Conservation (phyloP, 2,888 invertebrate species). For the Eugnorisma glareosa region DNA sequence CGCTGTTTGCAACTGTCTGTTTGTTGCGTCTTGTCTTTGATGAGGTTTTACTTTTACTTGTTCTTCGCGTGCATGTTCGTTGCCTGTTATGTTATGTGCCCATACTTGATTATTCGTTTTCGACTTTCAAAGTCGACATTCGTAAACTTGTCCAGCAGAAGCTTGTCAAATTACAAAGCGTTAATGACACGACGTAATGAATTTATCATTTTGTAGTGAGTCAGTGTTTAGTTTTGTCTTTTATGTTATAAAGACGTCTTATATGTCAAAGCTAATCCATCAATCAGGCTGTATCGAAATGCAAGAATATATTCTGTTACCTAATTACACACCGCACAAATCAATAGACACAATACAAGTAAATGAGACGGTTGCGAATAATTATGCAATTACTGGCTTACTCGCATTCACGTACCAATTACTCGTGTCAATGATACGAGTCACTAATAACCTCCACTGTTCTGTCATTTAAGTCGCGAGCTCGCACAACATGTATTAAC, state of each 20-base stretch:
- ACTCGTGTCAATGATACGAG: constrained; percentile 68
- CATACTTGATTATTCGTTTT: constrained; percentile 5
- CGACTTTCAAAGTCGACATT: constrained; percentile 5
- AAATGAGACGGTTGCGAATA: constrained; percentile 65
- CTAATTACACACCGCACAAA: constrained; percentile 54
- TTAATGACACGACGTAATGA: background rate
- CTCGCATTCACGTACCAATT: constrained; percentile 71
- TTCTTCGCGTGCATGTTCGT: constrained; percentile 25
- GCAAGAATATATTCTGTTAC: constrained; percentile 50
- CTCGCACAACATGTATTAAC: constrained; percentile 74
- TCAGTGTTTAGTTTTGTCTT: background rate
- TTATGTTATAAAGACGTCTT: background rate
- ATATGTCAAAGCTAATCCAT: constrained; percentile 22
- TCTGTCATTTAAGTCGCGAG: constrained; percentile 69
- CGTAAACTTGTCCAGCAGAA: background rate
- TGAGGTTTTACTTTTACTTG: constrained; percentile 4
- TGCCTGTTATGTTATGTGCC: background rate
- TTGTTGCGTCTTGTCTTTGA: constrained; percentile 60
- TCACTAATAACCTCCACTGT: constrained; percentile 72
- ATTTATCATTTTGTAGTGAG: background rate
- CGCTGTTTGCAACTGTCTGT: constrained; percentile 73
- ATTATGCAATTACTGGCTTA: constrained; percentile 73
- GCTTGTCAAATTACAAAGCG: background rate
- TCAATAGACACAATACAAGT: constrained; percentile 62
- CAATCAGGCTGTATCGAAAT: constrained; percentile 33